Base-by-base conservation (phyloP, 2,113 vertebrate genomes). In the Macquaria ambigua region DNA sequence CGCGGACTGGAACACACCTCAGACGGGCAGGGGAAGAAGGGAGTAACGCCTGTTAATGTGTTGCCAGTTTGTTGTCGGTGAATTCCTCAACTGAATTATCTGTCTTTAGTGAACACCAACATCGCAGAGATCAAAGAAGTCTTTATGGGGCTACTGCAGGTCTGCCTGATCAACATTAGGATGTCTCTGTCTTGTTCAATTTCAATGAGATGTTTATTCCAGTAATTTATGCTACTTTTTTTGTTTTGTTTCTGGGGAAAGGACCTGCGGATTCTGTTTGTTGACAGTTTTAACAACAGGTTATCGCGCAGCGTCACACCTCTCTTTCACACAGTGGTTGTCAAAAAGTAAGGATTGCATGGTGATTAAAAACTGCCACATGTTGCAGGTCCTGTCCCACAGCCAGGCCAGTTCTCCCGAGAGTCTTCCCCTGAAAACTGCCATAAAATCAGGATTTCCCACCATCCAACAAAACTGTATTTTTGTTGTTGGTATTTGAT, bases 1-100 rank as follows among this genome's bases (percentile, higher is more conserved):
- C 12, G 11, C 63, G 5, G 89, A 81, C 79, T 92, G 78, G 76
- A 88, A 80, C 83, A 23, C 87, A 88, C 83, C 83, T 89, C 83
- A 81, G 84, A 88, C 28, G 18, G 74, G 68, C 43, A 21, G n/a
- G 10, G 16, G 67, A 61, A 21, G 75, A 41, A 68, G 52, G 78
- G 70, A 82, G 41, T 39, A 62, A 76, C 61, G 53, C 66, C 77
- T 67, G 77, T 66, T 85, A 71, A 87, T 52, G 70, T 77, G 34
- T 31, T 77, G 76, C 71, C 71, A 50, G 68, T 16, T 63, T n/a
- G n/a, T n/a, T 79, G 66, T 73, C 39, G 5, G 66, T 23, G 68
- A 63, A 66, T 69, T 46, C 74, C 67, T 61, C 41, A 52, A 16
- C 58, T 48, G 67, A 91, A 78, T 82, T 66, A 64, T 18, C 8